A percentile compares a stretch with the other conserved stretches of the same genome.
phyloP scores from a whole-genome alignment of 2,797 vertebrate species.

The Brachyalestes nurse region DNA sequence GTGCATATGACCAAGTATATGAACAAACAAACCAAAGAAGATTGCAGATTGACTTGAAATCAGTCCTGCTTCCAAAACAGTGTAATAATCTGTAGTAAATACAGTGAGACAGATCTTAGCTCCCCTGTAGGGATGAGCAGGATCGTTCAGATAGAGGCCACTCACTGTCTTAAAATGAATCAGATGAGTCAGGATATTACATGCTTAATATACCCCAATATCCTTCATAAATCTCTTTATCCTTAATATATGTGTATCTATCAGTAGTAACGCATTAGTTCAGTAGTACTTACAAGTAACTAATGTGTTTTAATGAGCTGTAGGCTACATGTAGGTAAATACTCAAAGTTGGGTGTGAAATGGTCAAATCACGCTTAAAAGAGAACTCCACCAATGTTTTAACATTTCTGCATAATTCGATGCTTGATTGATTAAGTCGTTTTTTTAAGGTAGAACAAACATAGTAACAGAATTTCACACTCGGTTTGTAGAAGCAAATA shows the following conservation, averaged over 20 bases:
- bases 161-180: not conserved
- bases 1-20: not conserved
- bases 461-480: no score
- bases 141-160: not conserved
- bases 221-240: no score
- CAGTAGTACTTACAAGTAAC: no score
- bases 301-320: no score
- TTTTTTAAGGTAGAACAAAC: no score
- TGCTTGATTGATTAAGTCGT: not conserved
- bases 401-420: not conserved
- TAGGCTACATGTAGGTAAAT: no score
- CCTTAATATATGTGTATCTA: no score
- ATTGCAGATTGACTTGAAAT: not conserved
- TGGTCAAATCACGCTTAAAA: not conserved
- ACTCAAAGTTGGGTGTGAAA: not conserved
- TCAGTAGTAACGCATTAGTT: no score
- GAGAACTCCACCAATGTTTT: no score
- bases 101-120: not conserved
- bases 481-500: no score
- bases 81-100: not conserved
- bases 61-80: not conserved
- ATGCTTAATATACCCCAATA: no score
- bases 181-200: no score
- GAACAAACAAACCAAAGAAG: not conserved
- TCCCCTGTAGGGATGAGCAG: not conserved